Evolutionary conservation across 2,113 vertebrate species (phyloP), one percentile per base, ranked within the genome.

Genomic region (Clupea harengus): DNA sequence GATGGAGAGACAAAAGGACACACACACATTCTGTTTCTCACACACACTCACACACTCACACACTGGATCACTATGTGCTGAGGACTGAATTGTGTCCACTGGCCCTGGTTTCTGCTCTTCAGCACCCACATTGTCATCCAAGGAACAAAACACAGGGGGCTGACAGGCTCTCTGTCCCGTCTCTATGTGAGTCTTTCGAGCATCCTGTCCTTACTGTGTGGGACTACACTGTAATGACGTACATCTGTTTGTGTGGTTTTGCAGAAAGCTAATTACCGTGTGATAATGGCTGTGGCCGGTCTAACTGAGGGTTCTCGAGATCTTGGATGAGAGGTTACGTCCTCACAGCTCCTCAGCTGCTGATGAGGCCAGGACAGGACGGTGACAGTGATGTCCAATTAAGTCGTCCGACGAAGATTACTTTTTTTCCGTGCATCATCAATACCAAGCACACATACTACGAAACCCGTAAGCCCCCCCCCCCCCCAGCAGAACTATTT

Each of bases 401-500:
- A 28, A 28, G 64, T 28, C n/a, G 7, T 28, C 8, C 18, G 6
- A 60, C 18, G 18, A 22, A 6, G 54, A 60, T 18, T n/a, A 67
- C n/a, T 1, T 25, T 11, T 11, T 39, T 28, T 11, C 2, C 25
- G 7, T 28, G 22, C 64, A 89, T 87, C 86, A 44, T 88, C 88
- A 84, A 89, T 81, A n/a, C 85, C 85, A 60, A 78, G 67, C 60
- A 85, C 45, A 60, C 87, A n/a, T 82, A 67, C n/a, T 11, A n/a
- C n/a, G 13, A 44, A 75, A 17, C 67, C 0, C 45, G 67, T 11
- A 4, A 2, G 81, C 44, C 87, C 91, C 89, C 89, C 87, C 91
- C 89, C 89, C 82, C 52, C 52, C 86, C 81, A 64, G 86, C 86
- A 7, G 8, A 86, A 86, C 84, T 90, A 90, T 93, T 91, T 91